Evolutionary conservation across 2,797 vertebrate genomes (phyloP), one percentile per base, ranked within the genome.

Genomic region (Anas georgica): DNA sequence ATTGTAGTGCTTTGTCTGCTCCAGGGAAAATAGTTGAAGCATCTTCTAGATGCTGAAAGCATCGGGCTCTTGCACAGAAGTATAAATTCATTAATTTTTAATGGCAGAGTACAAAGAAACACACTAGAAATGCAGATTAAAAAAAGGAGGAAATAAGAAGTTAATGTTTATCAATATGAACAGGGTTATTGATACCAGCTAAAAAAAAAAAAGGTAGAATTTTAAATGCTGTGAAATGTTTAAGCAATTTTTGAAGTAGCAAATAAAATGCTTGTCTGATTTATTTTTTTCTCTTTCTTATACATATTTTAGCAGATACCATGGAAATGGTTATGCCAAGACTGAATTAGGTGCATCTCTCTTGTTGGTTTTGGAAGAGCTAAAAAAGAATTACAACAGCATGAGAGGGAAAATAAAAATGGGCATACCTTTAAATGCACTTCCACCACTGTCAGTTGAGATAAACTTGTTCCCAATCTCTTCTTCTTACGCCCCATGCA

Each of bases 391-490:
- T 21, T 98, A 98, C 6, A 52, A 46, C 37, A 85, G 16, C 8
- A 90, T 96, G 94, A 97, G 76, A 84, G 93, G 29, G 33, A 94
- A 96, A 83, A 69, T 98, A 55, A 50, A 67, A 28, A 75, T 7
- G 50, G 98, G 97, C 17, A 4, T 43, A 6, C 96, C 96, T 7
- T 80, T 98, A 89, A 96, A 88, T 39, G 89, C 94, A 14, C 95
- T 98, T 46, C 95, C 97, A 59, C 97, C 97, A 0, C 87, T 98
- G 5, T 94, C 96, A 17, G 29, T 97, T 31, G 95, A 98, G 59
- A 87, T 97, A 12, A 97, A 93, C 31, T 73, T 97, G 16, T 12
- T 95, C 8, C 70, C 86, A 11, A 1, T 89, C 72, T 96, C 95
- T 37, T 94, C 94, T 8, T 54, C 89, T 26, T 97, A 98, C 4